Conservation (phyloP, 2,797 vertebrate genomes). For the Diplodus puntazzo region DNA sequence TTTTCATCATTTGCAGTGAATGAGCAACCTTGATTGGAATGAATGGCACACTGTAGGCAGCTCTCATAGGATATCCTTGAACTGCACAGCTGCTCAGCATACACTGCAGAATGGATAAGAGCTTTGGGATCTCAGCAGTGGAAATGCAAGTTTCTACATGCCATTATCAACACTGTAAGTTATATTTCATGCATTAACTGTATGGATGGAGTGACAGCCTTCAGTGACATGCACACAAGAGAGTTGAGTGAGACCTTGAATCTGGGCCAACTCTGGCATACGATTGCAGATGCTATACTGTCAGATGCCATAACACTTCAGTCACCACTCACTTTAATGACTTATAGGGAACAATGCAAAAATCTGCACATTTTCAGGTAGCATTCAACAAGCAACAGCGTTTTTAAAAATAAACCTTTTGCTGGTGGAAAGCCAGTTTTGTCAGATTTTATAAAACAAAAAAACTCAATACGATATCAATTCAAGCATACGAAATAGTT, state of each 20-base stretch:
- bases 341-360: not conserved
- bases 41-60: slow-evolving; percentile 16
- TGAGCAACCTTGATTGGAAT: slow-evolving; percentile 50
- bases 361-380: slow-evolving; percentile 6
- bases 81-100: slow-evolving; percentile 41
- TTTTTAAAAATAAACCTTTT: not conserved
- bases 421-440: not conserved
- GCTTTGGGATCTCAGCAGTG: not conserved
- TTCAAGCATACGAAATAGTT: not conserved
- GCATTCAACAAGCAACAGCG: not conserved
- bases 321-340: slow-evolving; percentile 26
- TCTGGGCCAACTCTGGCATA: slow-evolving; percentile 54
- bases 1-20: slow-evolving; percentile 35
- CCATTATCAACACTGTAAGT: slow-evolving; percentile 40
- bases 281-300: slow-evolving; percentile 25
- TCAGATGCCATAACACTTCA: slow-evolving; percentile 23
- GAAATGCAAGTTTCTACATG: slow-evolving; percentile 34
- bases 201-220: slow-evolving; percentile 36
- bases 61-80: slow-evolving; percentile 52
- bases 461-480: not conserved
- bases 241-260: slow-evolving; percentile 53
- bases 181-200: slow-evolving; percentile 37
- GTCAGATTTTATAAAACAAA: not conserved
- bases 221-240: slow-evolving; percentile 23
- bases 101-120: not conserved